A percentile compares a stretch with the other conserved stretches of the same genome.
phyloP scores from a whole-genome alignment of 2,888 invertebrate species.

The Chaitophorus viminalis region DNA sequence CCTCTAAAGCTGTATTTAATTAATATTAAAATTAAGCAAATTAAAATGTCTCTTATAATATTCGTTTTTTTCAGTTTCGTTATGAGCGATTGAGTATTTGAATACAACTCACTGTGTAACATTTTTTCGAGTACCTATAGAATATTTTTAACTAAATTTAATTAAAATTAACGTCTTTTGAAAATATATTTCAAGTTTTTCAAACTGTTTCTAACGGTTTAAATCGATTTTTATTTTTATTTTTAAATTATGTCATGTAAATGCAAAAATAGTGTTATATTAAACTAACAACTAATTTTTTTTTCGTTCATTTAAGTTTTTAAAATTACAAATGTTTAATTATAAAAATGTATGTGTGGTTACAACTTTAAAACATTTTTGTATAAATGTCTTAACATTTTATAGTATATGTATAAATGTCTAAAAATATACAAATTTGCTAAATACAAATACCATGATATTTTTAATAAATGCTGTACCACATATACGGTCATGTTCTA shows the following conservation, averaged over 20 bases:
- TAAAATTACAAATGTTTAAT: neutral
- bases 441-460: neutral
- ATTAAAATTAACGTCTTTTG: neutral
- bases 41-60: too few relatives aligned
- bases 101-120: too few relatives aligned
- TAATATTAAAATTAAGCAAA: too few relatives aligned
- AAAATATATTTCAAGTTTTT: neutral
- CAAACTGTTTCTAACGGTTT: neutral
- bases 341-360: neutral
- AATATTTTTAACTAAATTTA: neutral
- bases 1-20: too few relatives aligned
- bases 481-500: constrained; percentile 35
- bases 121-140: too few relatives aligned
- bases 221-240: neutral
- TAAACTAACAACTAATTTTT: neutral
- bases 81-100: too few relatives aligned
- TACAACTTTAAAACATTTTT: neutral
- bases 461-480: neutral
- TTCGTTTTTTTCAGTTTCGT: too few relatives aligned
- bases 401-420: neutral
- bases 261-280: neutral
- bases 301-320: neutral
- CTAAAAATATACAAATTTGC: neutral
- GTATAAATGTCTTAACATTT: neutral
- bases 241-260: neutral